Conservation (phyloP, 2,113 vertebrate species). For the Aegypius monachus region DNA sequence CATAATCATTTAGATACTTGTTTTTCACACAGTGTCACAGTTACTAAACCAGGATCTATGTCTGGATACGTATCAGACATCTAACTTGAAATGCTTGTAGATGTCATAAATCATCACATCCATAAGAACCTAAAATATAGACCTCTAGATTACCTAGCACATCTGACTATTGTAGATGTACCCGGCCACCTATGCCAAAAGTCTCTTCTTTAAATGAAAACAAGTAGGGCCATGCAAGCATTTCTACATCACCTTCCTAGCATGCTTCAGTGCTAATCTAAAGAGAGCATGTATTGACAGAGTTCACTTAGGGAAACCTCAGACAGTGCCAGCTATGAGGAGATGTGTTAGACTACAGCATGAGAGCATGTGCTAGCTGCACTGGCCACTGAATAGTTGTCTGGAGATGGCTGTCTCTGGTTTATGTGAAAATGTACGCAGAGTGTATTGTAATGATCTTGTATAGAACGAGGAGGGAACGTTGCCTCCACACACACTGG, state of each 20-base stretch:
- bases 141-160: neutral
- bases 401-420: neutral
- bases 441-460: neutral
- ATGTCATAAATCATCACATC: neutral
- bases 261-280: neutral
- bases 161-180: neutral
- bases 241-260: neutral
- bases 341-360: neutral
- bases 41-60: neutral
- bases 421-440: fast-evolving
- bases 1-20: neutral
- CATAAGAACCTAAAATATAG: neutral
- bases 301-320: neutral
- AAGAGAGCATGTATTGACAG: neutral
- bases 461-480: neutral
- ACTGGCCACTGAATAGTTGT: neutral
- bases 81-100: neutral
- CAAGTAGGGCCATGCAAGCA: neutral
- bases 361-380: neutral
- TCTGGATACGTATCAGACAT: neutral
- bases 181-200: neutral
- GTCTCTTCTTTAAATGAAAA: neutral
- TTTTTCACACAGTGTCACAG: neutral
- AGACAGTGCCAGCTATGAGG: neutral
- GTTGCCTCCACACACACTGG: neutral